A percentile compares a stretch with the other conserved stretches of the same genome.
These are phyloP conservation scores for Araneus ventricosus DNA, from an alignment of 1,140 invertebrate genomes.

Conservation along the genomic window DNA sequence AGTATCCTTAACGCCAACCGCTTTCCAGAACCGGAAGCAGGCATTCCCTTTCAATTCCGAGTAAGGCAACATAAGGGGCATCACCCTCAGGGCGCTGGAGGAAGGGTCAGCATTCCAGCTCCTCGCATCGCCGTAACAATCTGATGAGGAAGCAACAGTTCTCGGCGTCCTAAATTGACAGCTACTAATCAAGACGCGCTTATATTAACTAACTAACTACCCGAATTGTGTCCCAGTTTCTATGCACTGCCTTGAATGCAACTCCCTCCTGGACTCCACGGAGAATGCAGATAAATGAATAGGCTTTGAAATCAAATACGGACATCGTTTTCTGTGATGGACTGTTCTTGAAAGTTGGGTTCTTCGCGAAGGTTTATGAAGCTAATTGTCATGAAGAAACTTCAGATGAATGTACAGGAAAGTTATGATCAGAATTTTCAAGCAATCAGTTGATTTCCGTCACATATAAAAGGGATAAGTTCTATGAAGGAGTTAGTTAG, in stretches of 20 bases:
- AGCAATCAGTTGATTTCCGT: too few species aligned
- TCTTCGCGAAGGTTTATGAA: too few species aligned
- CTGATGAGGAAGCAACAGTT: constrained; percentile 20
- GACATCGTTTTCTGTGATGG: background rate
- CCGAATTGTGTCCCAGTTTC: constrained; percentile 7
- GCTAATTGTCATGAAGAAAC: too few species aligned
- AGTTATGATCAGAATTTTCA: too few species aligned
- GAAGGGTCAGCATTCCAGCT: background rate
- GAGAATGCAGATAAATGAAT: background rate
- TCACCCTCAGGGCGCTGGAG: background rate
- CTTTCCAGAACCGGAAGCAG: background rate
- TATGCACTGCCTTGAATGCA: background rate
- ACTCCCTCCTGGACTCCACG: background rate
- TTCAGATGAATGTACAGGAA: too few species aligned
- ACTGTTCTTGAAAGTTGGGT: background rate
- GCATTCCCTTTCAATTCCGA: background rate
- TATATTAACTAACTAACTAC: constrained; percentile 29
- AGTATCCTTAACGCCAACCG: too few species aligned
- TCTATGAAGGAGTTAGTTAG: too few species aligned
- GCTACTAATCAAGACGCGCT: constrained; percentile 25
- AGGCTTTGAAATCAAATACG: background rate
- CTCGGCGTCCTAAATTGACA: background rate
- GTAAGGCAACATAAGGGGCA: background rate
- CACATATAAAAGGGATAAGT: too few species aligned
- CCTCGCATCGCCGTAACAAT: background rate